These are phyloP conservation scores for Lycaena phlaeas DNA, from an alignment of 2,888 invertebrate genomes.

Conservation along the genomic window DNA sequence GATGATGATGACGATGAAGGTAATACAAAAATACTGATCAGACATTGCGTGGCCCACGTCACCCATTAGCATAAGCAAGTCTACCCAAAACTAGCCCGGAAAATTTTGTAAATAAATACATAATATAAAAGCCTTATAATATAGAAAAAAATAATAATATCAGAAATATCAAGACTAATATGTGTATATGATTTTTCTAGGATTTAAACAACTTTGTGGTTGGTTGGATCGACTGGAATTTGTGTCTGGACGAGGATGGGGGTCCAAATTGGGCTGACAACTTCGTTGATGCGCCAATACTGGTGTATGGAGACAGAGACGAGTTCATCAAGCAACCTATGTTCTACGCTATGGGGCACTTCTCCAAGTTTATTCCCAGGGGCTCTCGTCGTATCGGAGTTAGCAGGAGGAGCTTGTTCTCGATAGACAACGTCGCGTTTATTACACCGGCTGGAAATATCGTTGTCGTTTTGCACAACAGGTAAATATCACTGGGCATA, in stretches of 20 bases:
- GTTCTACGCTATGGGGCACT: slow-evolving; percentile 88
- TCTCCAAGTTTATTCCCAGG: slow-evolving; percentile 78
- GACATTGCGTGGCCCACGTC: too few relatives aligned
- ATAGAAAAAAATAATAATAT: too few relatives aligned
- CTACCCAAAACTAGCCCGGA: too few relatives aligned
- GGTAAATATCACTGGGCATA: slow-evolving; percentile 32
- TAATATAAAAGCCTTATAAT: too few relatives aligned
- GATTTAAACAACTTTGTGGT: slow-evolving; percentile 79
- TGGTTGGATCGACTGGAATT: slow-evolving; percentile 93
- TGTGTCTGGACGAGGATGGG: slow-evolving; percentile 80
- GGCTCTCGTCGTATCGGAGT: slow-evolving; percentile 55
- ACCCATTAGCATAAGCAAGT: too few relatives aligned
- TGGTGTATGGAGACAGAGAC: slow-evolving; percentile 55
- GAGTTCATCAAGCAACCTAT: slow-evolving; percentile 92
- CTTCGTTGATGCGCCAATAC: slow-evolving; percentile 81
- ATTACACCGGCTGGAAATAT: slow-evolving; percentile 39
- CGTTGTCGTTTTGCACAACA: slow-evolving; percentile 46
- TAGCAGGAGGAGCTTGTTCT: slow-evolving; percentile 18
- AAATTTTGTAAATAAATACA: too few relatives aligned
- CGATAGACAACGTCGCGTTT: slow-evolving; percentile 30
- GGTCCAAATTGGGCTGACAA: slow-evolving; percentile 86
- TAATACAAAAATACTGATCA: too few relatives aligned
- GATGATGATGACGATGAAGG: too few relatives aligned
- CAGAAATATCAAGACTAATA: too few relatives aligned
- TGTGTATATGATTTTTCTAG: too few relatives aligned